phyloP scores from a whole-genome alignment of 1,140 invertebrate genomes.

The Anadara kagoshimensis region DNA sequence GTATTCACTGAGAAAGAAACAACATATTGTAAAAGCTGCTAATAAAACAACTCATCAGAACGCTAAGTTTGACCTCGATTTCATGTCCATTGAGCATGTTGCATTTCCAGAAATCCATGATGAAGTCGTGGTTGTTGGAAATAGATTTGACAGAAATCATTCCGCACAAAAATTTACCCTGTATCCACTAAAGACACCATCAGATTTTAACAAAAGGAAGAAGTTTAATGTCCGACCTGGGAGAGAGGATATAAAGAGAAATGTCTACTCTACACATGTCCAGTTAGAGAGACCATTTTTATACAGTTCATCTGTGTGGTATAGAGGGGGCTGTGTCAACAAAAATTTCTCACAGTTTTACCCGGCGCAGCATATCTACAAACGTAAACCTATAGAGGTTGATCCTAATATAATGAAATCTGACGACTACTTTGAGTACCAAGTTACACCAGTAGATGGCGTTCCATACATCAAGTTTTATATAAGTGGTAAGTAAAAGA shows the following conservation, averaged over 20 bases:
- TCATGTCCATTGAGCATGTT: constrained; percentile 52
- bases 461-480: too few species aligned
- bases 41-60: constrained; percentile 41
- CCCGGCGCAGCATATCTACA: constrained; percentile 57
- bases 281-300: constrained; percentile 64
- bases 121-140: constrained; percentile 56
- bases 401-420: constrained; percentile 37
- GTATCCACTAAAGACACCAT: constrained; percentile 46
- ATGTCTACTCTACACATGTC: constrained; percentile 45
- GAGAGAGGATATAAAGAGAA: constrained; percentile 12
- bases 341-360: constrained; percentile 62
- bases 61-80: constrained; percentile 37
- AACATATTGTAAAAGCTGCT: constrained; percentile 37
- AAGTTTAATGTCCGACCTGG: constrained; percentile 36
- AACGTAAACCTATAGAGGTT: constrained; percentile 35
- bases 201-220: constrained; percentile 41
- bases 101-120: constrained; percentile 45
- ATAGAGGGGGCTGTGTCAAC: constrained; percentile 47
- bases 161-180: constrained; percentile 42
- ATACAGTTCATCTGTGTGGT: constrained; percentile 63
- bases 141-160: constrained; percentile 30
- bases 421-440: constrained; percentile 42
- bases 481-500: too few species aligned
- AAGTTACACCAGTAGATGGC: constrained; percentile 1
- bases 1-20: constrained; percentile 44